Evolutionary conservation across 2,113 vertebrate genomes (phyloP).

Genomic region (Stomatorhinus ivindoensis): DNA sequence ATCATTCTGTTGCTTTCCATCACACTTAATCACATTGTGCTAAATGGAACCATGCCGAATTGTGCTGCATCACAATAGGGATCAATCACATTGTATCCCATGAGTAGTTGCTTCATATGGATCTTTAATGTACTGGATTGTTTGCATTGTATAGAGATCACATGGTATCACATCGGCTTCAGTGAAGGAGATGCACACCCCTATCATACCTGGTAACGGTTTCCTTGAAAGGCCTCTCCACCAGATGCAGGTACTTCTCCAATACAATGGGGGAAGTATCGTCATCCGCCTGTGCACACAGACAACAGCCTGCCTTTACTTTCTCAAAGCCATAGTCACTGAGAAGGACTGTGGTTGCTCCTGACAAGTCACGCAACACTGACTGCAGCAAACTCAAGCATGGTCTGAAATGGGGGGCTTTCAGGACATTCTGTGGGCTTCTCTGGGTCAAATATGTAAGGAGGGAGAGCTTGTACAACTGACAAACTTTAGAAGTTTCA

Average conservation of each 20-base stretch:
- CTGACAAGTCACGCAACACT: neutral
- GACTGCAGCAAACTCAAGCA: neutral
- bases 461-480: neutral
- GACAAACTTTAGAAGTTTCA: neutral
- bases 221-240: constrained; percentile 87
- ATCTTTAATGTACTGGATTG: neutral
- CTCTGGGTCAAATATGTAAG: neutral
- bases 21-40: neutral
- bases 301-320: neutral
- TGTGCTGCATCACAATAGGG: neutral
- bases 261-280: constrained; percentile 70
- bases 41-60: neutral
- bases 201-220: constrained; percentile 72
- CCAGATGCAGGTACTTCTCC: constrained; percentile 70
- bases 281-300: constrained; percentile 73
- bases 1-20: neutral
- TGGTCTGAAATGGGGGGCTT: neutral
- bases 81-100: neutral
- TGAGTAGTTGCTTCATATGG: neutral
- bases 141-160: neutral
- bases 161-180: neutral
- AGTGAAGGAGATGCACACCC: neutral
- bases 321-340: neutral
- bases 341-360: neutral
- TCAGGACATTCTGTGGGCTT: neutral